Percentiles rank a stretch among this genome's conserved stretches.
phyloP scores from a whole-genome alignment of 2,888 invertebrate species.

The Pollenia amentaria region DNA sequence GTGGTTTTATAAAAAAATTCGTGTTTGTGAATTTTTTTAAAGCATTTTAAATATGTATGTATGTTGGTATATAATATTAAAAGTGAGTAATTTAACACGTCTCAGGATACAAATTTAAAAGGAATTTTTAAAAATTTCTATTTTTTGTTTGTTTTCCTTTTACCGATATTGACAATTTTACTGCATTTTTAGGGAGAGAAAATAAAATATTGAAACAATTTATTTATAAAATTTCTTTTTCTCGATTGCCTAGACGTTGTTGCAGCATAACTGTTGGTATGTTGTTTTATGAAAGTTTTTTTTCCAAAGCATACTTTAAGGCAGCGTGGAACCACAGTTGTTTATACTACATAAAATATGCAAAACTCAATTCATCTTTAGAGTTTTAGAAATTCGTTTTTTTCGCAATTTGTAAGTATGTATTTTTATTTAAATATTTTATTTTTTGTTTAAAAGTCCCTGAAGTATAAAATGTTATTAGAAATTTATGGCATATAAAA shows the following conservation, averaged over 20 bases:
- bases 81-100: slow-evolving; percentile 6
- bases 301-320: slow-evolving; percentile 5
- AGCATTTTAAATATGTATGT: background rate
- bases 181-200: slow-evolving; percentile 1
- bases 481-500: background rate
- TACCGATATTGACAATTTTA: slow-evolving; percentile 31
- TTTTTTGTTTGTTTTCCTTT: background rate
- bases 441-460: background rate
- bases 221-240: slow-evolving; percentile 58
- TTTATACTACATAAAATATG: background rate
- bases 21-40: too few species aligned
- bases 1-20: too few species aligned
- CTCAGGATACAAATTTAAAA: slow-evolving; percentile 9
- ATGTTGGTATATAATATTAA: background rate
- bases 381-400: background rate
- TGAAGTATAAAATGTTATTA: background rate
- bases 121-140: slow-evolving; percentile 29
- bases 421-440: background rate
- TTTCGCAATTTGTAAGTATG: background rate
- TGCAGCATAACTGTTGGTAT: slow-evolving; percentile 28
- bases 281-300: background rate
- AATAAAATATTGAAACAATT: slow-evolving; percentile 52
- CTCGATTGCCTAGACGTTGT: slow-evolving; percentile 41
- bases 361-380: background rate
- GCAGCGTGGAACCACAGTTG: background rate